phyloP scores from a whole-genome alignment of 2,888 invertebrate species.

The Hypomecis punctinalis region DNA sequence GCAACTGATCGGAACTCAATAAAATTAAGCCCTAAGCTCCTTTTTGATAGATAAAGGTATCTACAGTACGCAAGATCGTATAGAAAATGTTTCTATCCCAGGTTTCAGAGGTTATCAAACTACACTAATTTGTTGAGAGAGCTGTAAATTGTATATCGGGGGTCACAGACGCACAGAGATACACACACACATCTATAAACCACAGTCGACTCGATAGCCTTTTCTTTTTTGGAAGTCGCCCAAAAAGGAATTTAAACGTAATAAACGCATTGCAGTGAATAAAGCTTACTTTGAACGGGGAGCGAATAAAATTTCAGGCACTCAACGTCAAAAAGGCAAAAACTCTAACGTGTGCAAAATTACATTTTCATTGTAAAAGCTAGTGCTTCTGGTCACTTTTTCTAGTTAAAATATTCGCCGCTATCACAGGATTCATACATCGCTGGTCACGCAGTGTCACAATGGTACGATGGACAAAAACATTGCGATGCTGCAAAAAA shows the following conservation, averaged over 20 bases:
- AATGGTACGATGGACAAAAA: slow-evolving; percentile 78
- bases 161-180: too few species aligned
- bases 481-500: slow-evolving; percentile 60
- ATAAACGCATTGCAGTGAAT: slow-evolving; percentile 1
- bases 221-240: background rate
- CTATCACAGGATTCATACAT: slow-evolving; percentile 79
- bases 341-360: slow-evolving; percentile 40
- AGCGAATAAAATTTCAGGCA: slow-evolving; percentile 23
- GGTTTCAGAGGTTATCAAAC: too few species aligned
- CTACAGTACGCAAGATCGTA: too few species aligned
- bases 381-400: slow-evolving; percentile 55
- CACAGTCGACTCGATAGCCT: too few species aligned
- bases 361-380: slow-evolving; percentile 54
- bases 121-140: too few species aligned
- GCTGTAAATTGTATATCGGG: too few species aligned
- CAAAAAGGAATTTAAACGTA: background rate
- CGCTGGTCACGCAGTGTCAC: slow-evolving; percentile 69
- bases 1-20: too few species aligned
- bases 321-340: slow-evolving; percentile 37
- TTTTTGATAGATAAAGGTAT: too few species aligned
- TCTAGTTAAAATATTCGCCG: slow-evolving; percentile 71
- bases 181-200: too few species aligned
- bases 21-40: too few species aligned
- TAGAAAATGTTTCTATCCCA: too few species aligned
- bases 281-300: slow-evolving; percentile 4